Evolutionary conservation across 1,140 invertebrate species (phyloP).

Genomic region (Dendrolimus kikuchii): DNA sequence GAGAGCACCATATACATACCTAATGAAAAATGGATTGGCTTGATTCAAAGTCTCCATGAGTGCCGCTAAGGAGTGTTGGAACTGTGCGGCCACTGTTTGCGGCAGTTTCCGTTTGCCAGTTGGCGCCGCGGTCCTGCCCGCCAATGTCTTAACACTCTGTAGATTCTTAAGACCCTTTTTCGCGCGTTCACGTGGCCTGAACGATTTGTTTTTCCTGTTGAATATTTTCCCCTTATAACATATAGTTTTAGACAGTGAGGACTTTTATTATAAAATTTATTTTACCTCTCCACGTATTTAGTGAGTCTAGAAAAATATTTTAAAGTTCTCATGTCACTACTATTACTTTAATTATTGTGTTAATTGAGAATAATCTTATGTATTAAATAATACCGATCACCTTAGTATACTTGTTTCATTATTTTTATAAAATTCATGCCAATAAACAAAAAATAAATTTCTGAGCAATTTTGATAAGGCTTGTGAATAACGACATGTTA

Average conservation of each 20-base stretch:
- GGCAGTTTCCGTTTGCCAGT: conserved; percentile 88
- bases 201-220: conserved; percentile 91
- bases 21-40: conserved; percentile 97
- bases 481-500: too few species aligned
- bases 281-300: too few species aligned
- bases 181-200: conserved; percentile 83
- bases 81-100: conserved; percentile 94
- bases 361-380: too few species aligned
- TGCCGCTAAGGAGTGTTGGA: conserved; percentile 91
- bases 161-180: conserved; percentile 91
- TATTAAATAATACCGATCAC: too few species aligned
- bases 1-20: conserved; percentile 47
- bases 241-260: not conserved
- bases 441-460: too few species aligned
- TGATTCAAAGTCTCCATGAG: conserved; percentile 96
- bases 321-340: too few species aligned
- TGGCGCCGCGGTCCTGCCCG: conserved; percentile 78
- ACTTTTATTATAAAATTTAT: too few species aligned
- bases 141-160: conserved; percentile 91
- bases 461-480: too few species aligned
- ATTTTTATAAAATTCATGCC: too few species aligned
- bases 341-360: too few species aligned
- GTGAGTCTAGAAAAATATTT: too few species aligned
- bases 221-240: not conserved
- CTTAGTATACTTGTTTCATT: too few species aligned